Base-by-base conservation (phyloP, 2,888 invertebrate species). In the Sarcophaga caerulescens region DNA sequence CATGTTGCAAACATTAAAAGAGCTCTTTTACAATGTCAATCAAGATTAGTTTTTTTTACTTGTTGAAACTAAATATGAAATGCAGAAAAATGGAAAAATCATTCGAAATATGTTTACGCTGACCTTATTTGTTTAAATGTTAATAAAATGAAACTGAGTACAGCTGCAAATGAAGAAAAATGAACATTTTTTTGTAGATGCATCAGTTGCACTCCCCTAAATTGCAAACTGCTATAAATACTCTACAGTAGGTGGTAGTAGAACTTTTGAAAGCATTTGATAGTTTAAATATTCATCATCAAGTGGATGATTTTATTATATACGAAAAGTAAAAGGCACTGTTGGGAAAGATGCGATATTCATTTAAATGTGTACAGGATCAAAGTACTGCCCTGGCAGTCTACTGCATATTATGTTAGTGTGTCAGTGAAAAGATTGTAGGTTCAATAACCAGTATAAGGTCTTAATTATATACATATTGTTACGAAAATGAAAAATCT, bases 11-110 rank as follows among this genome's bases (percentile, higher is more conserved):
- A 35, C 35, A 35, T 35, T 35, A 35, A 35, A 35, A 35, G 35
- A 35, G 35, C 35, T 35, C 35, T 35, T 35, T 35, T 35, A 35
- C 83, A 84, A 79, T 75, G 84, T 79, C 79, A 84, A 84, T 75
- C 84, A 84, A 75, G 84, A 84, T 84, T 84, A 63, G 8, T 62
- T 60, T 84, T 21, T 57, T 57, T 10, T 21, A 62, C 21, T 62
- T 62, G 60, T 81, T 68, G 44, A 8, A 14, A 17, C 47, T 52
- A 59, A 57, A 71, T 23, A 52, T 71, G 35, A 35, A 74, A 35
- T 23, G 25, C 47, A 14, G 62, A 45, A 76, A 70, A 45, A 10
- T 3, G 17, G 12, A 52, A 52, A 52, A 52, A 52, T 52, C 17
- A 52, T 10, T 14, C 12, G 17, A 1, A 52, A 52, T 52, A 52